phyloP scores from a whole-genome alignment of 37 sponge, comb jelly and placozoan genomes.

The Theonella swinhoei region DNA sequence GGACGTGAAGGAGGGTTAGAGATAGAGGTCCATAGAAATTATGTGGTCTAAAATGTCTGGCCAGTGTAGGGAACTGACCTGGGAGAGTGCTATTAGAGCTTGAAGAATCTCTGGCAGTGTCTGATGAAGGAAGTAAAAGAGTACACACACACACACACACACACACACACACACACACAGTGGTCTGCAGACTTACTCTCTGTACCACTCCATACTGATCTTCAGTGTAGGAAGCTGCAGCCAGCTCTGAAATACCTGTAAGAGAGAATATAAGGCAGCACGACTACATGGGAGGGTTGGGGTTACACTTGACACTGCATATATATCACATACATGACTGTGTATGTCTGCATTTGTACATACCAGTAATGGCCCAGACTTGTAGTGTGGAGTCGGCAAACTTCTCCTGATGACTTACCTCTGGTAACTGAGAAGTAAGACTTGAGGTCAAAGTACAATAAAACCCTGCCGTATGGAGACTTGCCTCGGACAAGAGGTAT shows the following conservation, averaged over 20 bases:
- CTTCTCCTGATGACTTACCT: conserved; percentile 7
- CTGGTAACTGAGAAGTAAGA: conserved; percentile 53
- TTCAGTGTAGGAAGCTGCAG: conserved; percentile 61
- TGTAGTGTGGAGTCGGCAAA: conserved; percentile 45
- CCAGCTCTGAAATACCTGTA: conserved; percentile 41
- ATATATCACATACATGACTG: too few relatives aligned
- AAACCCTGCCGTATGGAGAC: background rate
- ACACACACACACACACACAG: background rate
- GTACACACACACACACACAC: too few relatives aligned
- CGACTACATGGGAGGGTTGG: too few relatives aligned
- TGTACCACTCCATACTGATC: conserved; percentile 83
- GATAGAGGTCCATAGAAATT: background rate
- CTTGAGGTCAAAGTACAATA: background rate
- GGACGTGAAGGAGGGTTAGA: background rate
- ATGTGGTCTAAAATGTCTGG: too few relatives aligned
- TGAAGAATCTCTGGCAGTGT: conserved; percentile 1
- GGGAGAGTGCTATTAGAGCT: conserved; percentile 9
- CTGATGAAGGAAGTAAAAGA: background rate
- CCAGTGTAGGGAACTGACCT: too few relatives aligned
- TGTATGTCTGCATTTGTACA: background rate
- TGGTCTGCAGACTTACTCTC: conserved; percentile 38
- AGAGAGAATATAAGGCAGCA: background rate
- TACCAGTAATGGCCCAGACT: conserved; percentile 67
- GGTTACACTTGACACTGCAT: too few relatives aligned
- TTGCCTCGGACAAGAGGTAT: conserved; percentile 58